phyloP scores from a whole-genome alignment of 2,797 vertebrate genomes.

The Acipenser transmontanus region DNA sequence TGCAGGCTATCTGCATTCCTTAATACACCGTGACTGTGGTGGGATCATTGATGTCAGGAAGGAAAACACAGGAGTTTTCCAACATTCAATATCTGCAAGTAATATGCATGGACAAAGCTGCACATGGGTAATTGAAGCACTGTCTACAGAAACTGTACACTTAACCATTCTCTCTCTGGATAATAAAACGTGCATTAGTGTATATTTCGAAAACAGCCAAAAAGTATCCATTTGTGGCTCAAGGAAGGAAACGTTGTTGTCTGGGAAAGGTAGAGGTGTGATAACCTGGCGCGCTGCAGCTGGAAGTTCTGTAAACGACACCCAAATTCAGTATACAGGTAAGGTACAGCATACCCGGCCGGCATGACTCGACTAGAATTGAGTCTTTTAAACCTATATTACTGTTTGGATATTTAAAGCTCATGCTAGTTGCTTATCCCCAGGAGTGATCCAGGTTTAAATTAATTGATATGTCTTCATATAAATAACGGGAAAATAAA shows the following conservation, averaged over 20 bases:
- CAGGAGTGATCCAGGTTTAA: no score
- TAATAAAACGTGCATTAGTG: constrained; percentile 20
- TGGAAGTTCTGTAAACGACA: no score
- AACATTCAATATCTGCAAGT: constrained; percentile 13
- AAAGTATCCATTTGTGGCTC: constrained; percentile 16
- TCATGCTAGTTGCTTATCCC: no score
- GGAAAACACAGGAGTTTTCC: constrained; percentile 24
- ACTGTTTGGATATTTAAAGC: no score
- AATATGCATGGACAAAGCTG: constrained; percentile 25
- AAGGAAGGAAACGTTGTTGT: constrained; percentile 21
- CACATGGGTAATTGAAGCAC: constrained; percentile 39
- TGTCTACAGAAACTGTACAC: constrained; percentile 24
- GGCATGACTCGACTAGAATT: no score
- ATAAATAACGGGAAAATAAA: no score
- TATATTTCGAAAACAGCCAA: constrained; percentile 29
- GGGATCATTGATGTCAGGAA: constrained; percentile 13
- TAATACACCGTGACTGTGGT: constrained; percentile 18
- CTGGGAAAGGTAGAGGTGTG: constrained; percentile 34
- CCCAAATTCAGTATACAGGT: no score
- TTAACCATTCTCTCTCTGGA: constrained; percentile 29
- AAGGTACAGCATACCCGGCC: no score
- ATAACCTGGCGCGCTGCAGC: constrained; percentile 39
- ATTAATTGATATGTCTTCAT: no score
- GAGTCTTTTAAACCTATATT: no score
- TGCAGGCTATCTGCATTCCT: constrained; percentile 22